Conservation (phyloP, 2,888 invertebrate species). For the Caenorhabditis japonica region DNA sequence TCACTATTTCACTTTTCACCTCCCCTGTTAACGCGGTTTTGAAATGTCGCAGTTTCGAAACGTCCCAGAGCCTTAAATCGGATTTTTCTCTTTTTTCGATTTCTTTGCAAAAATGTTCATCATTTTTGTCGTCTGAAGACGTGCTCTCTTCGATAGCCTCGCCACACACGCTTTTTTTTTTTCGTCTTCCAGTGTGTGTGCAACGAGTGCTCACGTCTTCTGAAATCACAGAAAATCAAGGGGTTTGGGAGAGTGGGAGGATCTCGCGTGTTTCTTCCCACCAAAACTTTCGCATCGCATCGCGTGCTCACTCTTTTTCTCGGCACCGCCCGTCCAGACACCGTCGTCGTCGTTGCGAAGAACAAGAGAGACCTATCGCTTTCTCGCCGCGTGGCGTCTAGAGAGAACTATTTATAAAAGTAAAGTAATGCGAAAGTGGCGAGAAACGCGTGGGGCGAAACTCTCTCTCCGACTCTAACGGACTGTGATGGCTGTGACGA, state of each 20-base stretch:
- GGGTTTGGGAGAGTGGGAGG: background rate
- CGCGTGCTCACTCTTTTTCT: background rate
- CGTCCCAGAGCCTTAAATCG: too few relatives aligned
- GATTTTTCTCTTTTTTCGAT: background rate
- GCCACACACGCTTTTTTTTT: too few relatives aligned
- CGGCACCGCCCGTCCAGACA: background rate
- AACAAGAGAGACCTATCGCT: background rate
- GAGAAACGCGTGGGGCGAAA: conserved; percentile 16
- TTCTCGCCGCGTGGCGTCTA: conserved; percentile 8
- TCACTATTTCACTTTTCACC: too few relatives aligned
- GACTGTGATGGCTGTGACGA: background rate
- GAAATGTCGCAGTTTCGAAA: too few relatives aligned
- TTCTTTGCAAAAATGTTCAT: background rate
- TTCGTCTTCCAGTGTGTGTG: too few relatives aligned
- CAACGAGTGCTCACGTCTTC: too few relatives aligned
- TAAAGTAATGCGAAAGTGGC: conserved; percentile 33
- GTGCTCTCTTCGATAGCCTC: background rate
- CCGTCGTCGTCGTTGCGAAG: background rate
- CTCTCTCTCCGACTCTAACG: background rate
- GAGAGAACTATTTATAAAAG: background rate
- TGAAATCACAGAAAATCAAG: background rate
- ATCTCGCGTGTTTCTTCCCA: conserved; percentile 1
- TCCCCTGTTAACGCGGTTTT: too few relatives aligned
- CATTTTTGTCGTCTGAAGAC: background rate
- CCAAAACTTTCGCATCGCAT: conserved; percentile 24